Evolutionary conservation across 2,888 invertebrate species (phyloP).

Genomic region (Eurois occulta): DNA sequence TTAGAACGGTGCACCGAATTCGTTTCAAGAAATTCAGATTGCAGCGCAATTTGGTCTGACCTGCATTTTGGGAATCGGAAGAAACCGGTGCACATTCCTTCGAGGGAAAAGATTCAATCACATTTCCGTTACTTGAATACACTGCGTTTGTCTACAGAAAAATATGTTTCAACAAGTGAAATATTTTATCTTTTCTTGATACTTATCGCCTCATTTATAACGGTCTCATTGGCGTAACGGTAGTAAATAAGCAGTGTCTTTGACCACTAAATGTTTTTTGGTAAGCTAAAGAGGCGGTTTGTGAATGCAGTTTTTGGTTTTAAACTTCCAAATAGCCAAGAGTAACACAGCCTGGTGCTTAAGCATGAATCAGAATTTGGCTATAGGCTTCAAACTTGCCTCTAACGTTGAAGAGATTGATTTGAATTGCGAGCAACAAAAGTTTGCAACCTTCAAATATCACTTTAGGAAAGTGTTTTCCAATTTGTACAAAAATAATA

Average conservation of each 20-base stretch:
- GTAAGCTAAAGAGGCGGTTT: neutral
- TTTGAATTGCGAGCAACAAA: constrained; percentile 7
- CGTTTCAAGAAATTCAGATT: constrained; percentile 48
- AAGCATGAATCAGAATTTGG: too few relatives aligned
- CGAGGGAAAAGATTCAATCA: constrained; percentile 65
- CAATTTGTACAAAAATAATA: constrained; percentile 1
- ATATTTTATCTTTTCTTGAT: constrained; percentile 5
- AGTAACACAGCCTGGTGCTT: neutral
- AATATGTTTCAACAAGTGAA: constrained; percentile 8
- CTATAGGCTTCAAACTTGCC: too few relatives aligned
- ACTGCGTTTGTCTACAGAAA: constrained; percentile 34
- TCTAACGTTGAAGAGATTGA: neutral
- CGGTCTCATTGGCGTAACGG: constrained; percentile 33
- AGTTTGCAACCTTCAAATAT: neutral
- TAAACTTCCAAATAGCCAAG: neutral
- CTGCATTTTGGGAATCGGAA: constrained; percentile 66
- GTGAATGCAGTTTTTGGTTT: constrained; percentile 2
- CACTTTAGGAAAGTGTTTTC: neutral
- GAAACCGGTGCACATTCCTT: constrained; percentile 58
- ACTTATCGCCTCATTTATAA: constrained; percentile 16
- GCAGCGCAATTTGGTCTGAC: constrained; percentile 54
- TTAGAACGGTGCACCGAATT: constrained; percentile 40
- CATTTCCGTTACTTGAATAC: constrained; percentile 54
- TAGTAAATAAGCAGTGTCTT: constrained; percentile 28
- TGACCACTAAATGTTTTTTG: constrained; percentile 20